Percentiles rank a stretch among this genome's conserved stretches.
Evolutionary conservation across 2,888 invertebrate genomes (phyloP).

Genomic region (Scaptomyza polygonia): DNA sequence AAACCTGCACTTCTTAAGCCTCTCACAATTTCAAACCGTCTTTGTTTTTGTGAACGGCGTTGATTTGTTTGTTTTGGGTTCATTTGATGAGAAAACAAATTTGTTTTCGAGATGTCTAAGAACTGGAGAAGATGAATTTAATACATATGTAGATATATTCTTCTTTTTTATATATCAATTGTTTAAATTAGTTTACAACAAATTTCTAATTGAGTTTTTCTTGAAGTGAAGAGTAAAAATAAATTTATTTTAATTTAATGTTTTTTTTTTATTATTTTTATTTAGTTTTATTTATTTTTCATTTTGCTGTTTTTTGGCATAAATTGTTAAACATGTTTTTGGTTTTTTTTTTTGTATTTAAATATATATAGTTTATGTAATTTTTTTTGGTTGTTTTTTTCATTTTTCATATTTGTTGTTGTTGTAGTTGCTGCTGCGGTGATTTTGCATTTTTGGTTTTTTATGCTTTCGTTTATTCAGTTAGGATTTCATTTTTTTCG

Average conservation of each 20-base stretch:
- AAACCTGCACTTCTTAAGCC: neutral
- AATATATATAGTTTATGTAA: slow-evolving; percentile 71
- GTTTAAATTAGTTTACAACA: no score
- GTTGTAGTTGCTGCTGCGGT: slow-evolving; percentile 45
- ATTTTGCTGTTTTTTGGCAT: slow-evolving; percentile 71
- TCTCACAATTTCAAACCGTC: neutral
- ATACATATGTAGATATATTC: no score
- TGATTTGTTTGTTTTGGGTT: no score
- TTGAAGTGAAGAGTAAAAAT: no score
- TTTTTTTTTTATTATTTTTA: slow-evolving; percentile 31
- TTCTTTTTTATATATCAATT: no score
- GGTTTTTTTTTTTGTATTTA: slow-evolving; percentile 64
- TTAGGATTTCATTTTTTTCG: slow-evolving; percentile 34
- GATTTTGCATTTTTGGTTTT: slow-evolving; percentile 47
- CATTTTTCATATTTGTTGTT: slow-evolving; percentile 1
- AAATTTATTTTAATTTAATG: neutral
- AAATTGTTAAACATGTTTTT: slow-evolving; percentile 68
- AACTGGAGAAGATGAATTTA: no score
- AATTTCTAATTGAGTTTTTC: no score
- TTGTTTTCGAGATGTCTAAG: no score
- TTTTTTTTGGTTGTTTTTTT: slow-evolving; percentile 40
- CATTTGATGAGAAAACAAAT: no score
- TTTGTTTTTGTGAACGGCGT: neutral
- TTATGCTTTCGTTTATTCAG: slow-evolving; percentile 41
- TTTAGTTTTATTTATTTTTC: slow-evolving; percentile 72